Conservation (phyloP, 2,888 invertebrate genomes). For the Hirtodrosophila duncani region DNA sequence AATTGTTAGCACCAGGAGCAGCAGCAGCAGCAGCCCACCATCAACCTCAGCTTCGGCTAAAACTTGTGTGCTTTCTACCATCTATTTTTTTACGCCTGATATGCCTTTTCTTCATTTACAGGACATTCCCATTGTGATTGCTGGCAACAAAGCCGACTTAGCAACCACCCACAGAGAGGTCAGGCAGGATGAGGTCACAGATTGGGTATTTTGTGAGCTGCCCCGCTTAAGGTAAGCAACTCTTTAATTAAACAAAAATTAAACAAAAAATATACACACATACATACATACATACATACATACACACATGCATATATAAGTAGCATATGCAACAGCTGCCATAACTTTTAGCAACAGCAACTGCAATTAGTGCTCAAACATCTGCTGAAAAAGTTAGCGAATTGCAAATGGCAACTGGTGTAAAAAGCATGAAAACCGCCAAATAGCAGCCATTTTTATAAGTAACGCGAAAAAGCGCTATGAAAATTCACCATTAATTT, state of each 20-base stretch:
- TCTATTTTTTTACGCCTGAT: slow-evolving; percentile 19
- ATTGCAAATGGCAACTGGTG: slow-evolving; percentile 20
- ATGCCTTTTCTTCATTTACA: slow-evolving; percentile 68
- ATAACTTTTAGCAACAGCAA: slow-evolving; percentile 5
- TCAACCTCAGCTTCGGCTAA: neutral
- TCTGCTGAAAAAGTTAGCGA: slow-evolving; percentile 30
- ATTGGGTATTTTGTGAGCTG: slow-evolving; percentile 88
- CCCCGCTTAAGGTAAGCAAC: slow-evolving; percentile 83
- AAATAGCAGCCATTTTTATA: slow-evolving; percentile 40
- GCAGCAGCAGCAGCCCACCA: neutral
- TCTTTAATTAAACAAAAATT: slow-evolving; percentile 30
- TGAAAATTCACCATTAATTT: slow-evolving; percentile 52
- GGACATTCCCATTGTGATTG: slow-evolving; percentile 91
- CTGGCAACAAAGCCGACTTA: slow-evolving; percentile 91
- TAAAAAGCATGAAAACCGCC: slow-evolving; percentile 30
- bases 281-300: neutral
- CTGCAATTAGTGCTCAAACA: slow-evolving; percentile 47
- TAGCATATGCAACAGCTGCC: slow-evolving; percentile 13
- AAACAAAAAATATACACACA: no score
- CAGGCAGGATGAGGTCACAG: slow-evolving; percentile 87
- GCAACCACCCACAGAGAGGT: slow-evolving; percentile 85
- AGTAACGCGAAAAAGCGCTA: slow-evolving; percentile 43
- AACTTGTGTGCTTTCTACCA: slow-evolving; percentile 20
- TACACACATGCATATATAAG: slow-evolving; percentile 1
- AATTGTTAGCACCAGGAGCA: neutral